Percentiles rank a stretch among this genome's conserved stretches.
These are phyloP conservation scores for Sphenopsis melanotis DNA, from an alignment of 2,797 vertebrate genomes.

Conservation along the genomic window DNA sequence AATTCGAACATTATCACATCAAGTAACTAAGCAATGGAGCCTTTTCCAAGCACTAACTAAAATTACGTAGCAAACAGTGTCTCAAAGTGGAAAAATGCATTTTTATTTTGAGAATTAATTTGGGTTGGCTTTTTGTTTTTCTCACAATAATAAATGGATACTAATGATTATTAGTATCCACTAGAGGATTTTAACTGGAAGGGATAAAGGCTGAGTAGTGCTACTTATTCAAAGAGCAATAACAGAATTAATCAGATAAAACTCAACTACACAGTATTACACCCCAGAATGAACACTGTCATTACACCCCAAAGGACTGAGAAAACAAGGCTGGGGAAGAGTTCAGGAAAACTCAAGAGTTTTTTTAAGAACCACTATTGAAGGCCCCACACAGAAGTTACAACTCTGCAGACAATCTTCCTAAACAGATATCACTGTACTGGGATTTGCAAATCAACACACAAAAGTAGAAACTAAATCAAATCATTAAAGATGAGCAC, in stretches of 20 bases:
- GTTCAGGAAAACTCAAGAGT: background rate
- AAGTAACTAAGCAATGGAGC: background rate
- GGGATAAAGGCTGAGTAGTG: background rate
- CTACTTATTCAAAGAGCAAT: background rate
- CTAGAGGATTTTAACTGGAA: background rate
- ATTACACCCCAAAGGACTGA: background rate
- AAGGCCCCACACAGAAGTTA: background rate
- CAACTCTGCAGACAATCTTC: background rate
- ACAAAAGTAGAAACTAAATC: background rate
- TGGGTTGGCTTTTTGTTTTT: accelerated
- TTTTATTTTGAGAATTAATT: background rate
- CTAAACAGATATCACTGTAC: background rate
- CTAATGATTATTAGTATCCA: background rate
- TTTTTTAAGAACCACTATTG: background rate
- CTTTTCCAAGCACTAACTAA: background rate
- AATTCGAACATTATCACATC: background rate
- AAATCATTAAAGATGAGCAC: background rate
- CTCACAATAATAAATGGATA: background rate
- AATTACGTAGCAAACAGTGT: background rate
- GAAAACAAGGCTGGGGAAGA: background rate
- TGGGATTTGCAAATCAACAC: background rate
- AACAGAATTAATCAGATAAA: background rate
- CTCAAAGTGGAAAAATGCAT: background rate
- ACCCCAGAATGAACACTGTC: background rate
- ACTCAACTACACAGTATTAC: background rate